Conservation (phyloP, 2,113 vertebrate species). For the Laterallus jamaicensis region DNA sequence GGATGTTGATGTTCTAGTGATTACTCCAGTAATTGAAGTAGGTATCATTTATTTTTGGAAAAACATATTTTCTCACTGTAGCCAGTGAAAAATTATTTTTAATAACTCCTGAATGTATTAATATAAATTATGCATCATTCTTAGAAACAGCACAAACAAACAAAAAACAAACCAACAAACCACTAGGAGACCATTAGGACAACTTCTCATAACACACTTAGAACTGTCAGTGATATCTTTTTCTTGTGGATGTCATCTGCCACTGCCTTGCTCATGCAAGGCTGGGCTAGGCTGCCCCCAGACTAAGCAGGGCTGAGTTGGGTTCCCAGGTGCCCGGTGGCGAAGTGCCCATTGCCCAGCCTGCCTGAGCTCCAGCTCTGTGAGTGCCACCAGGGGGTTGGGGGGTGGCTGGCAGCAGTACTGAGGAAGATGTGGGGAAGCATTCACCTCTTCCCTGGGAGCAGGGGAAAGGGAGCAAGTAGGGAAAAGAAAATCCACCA, state of each 20-base stretch:
- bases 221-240: not conserved
- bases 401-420: not conserved
- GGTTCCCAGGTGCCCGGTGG: accelerated
- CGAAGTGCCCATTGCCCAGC: not conserved
- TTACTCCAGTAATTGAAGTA: not conserved
- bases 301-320: not conserved
- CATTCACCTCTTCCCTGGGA: not conserved
- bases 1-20: not conserved
- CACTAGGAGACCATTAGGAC: not conserved
- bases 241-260: not conserved
- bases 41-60: not conserved
- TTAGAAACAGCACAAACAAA: not conserved
- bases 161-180: not conserved
- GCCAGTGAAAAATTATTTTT: not conserved
- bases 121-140: not conserved
- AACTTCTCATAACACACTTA: not conserved
- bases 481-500: not conserved
- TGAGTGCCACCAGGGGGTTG: accelerated
- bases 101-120: not conserved
- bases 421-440: not conserved
- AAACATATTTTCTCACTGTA: not conserved
- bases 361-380: not conserved
- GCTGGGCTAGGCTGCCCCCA: not conserved
- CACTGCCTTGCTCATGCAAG: not conserved
- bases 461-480: not conserved